Evolutionary conservation across 92 coral and sea anemone species (phyloP).

Genomic region (Epizoanthus stellaris): DNA sequence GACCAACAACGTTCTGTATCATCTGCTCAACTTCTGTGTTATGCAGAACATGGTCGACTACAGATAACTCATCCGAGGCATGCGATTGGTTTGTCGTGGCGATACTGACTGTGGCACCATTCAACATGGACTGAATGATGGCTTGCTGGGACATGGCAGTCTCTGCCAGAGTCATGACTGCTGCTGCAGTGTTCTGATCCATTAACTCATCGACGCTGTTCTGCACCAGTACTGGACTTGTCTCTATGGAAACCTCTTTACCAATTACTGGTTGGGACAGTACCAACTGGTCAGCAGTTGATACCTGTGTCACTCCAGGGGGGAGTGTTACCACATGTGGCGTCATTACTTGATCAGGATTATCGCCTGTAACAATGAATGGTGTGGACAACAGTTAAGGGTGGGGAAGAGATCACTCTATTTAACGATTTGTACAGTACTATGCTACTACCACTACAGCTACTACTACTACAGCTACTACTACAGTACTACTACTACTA

Average conservation of each 20-base stretch:
- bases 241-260: conserved; percentile 92
- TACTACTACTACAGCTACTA: background rate
- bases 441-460: background rate
- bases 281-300: conserved; percentile 73
- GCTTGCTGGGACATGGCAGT: conserved; percentile 86
- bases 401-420: background rate
- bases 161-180: conserved; percentile 87
- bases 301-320: conserved; percentile 60
- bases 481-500: conserved; percentile 1
- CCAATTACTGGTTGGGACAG: conserved; percentile 87
- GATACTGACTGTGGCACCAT: conserved; percentile 76
- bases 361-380: conserved; percentile 49
- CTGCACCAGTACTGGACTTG: conserved; percentile 86
- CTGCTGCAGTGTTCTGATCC: conserved; percentile 63
- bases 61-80: conserved; percentile 69
- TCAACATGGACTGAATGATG: conserved; percentile 83
- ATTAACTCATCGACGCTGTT: conserved; percentile 69
- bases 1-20: conserved; percentile 90
- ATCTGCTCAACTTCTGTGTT: conserved; percentile 88
- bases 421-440: background rate
- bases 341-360: conserved; percentile 62
- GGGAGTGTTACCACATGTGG: conserved; percentile 64
- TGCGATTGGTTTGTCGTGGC: conserved; percentile 65
- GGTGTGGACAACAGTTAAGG: background rate
- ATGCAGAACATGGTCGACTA: conserved; percentile 81